Percentiles rank a stretch among this genome's conserved stretches.
phyloP scores from a whole-genome alignment of 2,797 vertebrate genomes.

The Gambusia yucatana region DNA sequence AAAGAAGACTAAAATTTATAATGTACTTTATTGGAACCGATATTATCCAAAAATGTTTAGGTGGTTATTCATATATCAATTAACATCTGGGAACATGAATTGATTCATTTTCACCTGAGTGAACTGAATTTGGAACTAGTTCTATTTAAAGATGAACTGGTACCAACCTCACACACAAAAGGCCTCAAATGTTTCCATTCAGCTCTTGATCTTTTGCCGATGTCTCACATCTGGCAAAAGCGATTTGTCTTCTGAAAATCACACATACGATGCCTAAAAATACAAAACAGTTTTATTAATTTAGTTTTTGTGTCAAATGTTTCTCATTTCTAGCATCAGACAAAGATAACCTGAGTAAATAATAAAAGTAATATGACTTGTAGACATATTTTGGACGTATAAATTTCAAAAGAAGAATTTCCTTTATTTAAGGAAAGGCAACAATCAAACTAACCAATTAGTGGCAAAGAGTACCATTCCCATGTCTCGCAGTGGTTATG shows the following conservation, averaged over 20 bases:
- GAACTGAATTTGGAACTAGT: background rate
- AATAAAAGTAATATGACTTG: background rate
- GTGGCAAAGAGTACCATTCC: background rate
- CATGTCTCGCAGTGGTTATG: background rate
- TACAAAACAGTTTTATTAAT: background rate
- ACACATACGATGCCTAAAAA: constrained; percentile 36
- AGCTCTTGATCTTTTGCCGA: constrained; percentile 53
- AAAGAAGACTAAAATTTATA: background rate
- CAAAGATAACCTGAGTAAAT: background rate
- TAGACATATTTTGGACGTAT: background rate
- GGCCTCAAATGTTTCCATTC: constrained; percentile 70
- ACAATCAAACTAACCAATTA: background rate
- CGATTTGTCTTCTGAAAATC: constrained; percentile 18
- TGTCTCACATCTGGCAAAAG: constrained; percentile 55
- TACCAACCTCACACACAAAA: constrained; percentile 75
- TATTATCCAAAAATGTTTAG: background rate
- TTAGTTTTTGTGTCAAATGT: background rate
- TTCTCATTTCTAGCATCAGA: background rate
- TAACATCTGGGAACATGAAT: background rate
- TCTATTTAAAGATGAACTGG: background rate
- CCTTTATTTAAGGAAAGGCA: background rate
- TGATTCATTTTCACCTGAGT: background rate
- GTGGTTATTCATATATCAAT: background rate
- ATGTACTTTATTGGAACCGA: background rate
- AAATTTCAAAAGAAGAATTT: background rate